Evolutionary conservation across 2,797 vertebrate species (phyloP).

Genomic region (Amniataba percoides): DNA sequence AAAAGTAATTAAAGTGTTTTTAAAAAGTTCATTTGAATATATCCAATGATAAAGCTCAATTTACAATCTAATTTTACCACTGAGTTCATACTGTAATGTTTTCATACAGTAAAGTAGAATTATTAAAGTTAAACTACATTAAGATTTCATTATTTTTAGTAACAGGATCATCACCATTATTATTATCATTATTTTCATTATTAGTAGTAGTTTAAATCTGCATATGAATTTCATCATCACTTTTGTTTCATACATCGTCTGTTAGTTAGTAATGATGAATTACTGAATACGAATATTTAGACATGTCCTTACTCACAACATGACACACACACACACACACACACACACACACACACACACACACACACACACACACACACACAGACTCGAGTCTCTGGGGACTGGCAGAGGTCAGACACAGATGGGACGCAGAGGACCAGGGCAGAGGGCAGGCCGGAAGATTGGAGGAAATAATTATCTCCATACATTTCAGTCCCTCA

Average conservation of each 20-base stretch:
- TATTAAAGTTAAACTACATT: not conserved
- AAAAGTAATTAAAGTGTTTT: too few relatives aligned
- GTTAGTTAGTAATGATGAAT: slow-evolving; percentile 19
- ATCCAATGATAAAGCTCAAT: too few relatives aligned
- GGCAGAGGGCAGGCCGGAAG: slow-evolving; percentile 65
- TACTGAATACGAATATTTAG: slow-evolving; percentile 20
- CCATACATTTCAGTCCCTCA: slow-evolving; percentile 71
- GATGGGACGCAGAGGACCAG: slow-evolving; percentile 55
- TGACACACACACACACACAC: not conserved
- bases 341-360: not conserved
- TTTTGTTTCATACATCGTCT: not conserved
- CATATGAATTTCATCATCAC: not conserved
- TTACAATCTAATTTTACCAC: not conserved
- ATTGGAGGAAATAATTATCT: slow-evolving; percentile 81
- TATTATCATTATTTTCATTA: too few relatives aligned
- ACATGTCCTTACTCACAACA: not conserved
- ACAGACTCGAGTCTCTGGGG: slow-evolving; percentile 47
- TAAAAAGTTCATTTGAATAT: too few relatives aligned
- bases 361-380: slow-evolving; percentile 28
- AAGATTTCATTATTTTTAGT: not conserved
- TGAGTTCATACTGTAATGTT: not conserved
- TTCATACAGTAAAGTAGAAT: not conserved
- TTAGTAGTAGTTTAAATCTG: not conserved
- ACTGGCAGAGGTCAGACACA: slow-evolving; percentile 58
- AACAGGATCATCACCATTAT: not conserved